Evolutionary conservation across 1,140 invertebrate species (phyloP).

Genomic region (Drosophila bipectinata): DNA sequence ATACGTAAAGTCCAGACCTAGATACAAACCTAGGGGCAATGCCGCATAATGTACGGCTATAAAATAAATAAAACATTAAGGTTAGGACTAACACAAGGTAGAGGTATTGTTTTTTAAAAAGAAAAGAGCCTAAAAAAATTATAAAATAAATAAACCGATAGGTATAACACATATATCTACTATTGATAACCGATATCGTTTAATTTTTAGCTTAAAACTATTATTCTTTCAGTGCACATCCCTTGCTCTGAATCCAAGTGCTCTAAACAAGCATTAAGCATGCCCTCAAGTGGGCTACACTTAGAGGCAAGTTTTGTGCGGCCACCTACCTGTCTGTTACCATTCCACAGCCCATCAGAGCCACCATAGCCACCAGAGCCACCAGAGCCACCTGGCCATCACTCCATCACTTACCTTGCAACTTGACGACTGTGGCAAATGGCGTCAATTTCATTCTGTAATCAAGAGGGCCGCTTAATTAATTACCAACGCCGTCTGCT

Average conservation of each 20-base stretch:
- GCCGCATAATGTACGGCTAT: too few species aligned
- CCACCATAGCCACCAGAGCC: too few species aligned
- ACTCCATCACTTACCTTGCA: conserved; percentile 15
- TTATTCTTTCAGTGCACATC: not conserved
- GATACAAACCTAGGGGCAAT: too few species aligned
- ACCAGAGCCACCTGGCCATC: not conserved
- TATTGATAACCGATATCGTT: too few species aligned
- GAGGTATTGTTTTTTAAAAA: too few species aligned
- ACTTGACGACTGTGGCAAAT: conserved; percentile 47
- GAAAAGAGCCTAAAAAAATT: too few species aligned
- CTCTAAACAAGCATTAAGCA: conserved; percentile 46
- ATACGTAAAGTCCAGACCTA: too few species aligned
- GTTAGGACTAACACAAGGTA: too few species aligned
- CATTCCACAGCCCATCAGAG: not conserved
- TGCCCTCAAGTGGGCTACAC: conserved; percentile 63
- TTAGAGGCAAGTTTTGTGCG: conserved; percentile 38
- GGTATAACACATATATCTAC: too few species aligned
- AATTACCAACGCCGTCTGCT: conserved; percentile 46
- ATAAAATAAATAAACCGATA: too few species aligned
- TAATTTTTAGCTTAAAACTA: too few species aligned
- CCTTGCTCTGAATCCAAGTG: conserved; percentile 7
- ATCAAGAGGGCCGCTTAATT: conserved; percentile 73
- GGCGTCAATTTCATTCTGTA: conserved; percentile 75
- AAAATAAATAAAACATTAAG: too few species aligned
- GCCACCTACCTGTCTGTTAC: conserved; percentile 19